phyloP scores from a whole-genome alignment of 2,888 invertebrate genomes.

The Melieria crassipennis region DNA sequence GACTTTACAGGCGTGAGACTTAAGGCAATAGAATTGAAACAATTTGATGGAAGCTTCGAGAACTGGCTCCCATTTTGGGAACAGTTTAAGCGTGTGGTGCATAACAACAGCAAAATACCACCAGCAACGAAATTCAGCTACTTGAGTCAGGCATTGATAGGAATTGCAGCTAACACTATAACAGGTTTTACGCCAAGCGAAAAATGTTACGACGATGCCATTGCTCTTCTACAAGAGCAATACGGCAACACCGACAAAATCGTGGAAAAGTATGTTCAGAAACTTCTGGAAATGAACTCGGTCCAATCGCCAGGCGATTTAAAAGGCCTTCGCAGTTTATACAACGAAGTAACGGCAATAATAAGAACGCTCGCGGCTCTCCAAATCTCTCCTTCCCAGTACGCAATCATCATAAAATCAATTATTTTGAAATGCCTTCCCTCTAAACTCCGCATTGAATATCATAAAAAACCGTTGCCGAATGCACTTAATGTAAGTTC shows the following conservation, averaged over 20 bases:
- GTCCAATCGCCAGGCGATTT: slow-evolving; percentile 23
- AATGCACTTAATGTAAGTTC: neutral
- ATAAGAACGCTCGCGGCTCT: slow-evolving; percentile 37
- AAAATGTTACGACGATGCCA: no score
- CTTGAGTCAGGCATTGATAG: no score
- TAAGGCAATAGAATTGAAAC: no score
- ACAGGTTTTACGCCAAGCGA: no score
- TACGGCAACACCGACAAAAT: slow-evolving; percentile 38
- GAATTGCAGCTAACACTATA: no score
- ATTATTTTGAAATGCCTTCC: slow-evolving; percentile 24
- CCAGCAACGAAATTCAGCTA: no score
- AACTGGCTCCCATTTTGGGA: no score
- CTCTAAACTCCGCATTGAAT: no score
- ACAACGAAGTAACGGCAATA: slow-evolving; percentile 33
- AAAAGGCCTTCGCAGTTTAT: slow-evolving; percentile 25
- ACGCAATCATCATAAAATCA: slow-evolving; percentile 37
- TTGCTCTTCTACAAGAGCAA: slow-evolving; percentile 35
- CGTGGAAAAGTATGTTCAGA: slow-evolving; percentile 35
- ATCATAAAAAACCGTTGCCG: slow-evolving; percentile 3
- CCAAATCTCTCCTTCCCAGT: slow-evolving; percentile 36
- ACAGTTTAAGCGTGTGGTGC: no score
- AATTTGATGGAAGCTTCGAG: no score
- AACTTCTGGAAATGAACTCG: slow-evolving; percentile 27
- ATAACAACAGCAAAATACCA: no score
- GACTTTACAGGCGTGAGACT: no score